Evolutionary conservation across 2,888 invertebrate genomes (phyloP).

Genomic region (Aphodius granarius): DNA sequence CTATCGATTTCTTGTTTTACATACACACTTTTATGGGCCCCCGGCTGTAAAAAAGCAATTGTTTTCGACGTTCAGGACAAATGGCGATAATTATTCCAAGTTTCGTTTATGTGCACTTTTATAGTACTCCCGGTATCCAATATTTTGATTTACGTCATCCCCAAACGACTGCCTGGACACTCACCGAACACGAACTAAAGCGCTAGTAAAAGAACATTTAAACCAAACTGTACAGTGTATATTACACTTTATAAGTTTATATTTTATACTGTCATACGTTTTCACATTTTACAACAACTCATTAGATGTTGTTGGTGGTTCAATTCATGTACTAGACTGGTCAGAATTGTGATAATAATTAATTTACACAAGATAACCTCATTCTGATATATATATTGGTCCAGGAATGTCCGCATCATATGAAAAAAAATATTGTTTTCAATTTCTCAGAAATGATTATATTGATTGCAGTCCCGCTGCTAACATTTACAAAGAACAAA

Average conservation of each 20-base stretch:
- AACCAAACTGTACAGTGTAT: background rate
- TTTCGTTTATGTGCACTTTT: background rate
- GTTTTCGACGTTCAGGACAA: background rate
- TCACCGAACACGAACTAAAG: background rate
- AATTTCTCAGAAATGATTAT: too few relatives aligned
- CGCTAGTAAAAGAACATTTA: background rate
- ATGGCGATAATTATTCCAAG: background rate
- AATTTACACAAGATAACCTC: too few relatives aligned
- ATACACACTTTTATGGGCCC: background rate
- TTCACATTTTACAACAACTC: background rate
- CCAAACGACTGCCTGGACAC: background rate
- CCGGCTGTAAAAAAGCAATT: background rate
- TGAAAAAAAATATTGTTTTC: too few relatives aligned
- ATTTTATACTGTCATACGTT: background rate
- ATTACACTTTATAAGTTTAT: background rate
- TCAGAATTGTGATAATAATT: too few relatives aligned
- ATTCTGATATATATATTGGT: too few relatives aligned
- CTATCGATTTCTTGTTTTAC: background rate
- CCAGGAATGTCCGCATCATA: too few relatives aligned
- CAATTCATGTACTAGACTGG: too few relatives aligned
- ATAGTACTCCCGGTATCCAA: background rate
- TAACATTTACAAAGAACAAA: too few relatives aligned
- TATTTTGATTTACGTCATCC: background rate
- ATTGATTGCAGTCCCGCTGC: too few relatives aligned
- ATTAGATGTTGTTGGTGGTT: too few relatives aligned